Conservation (phyloP, 2,888 invertebrate genomes). For the Tillus elongatus region DNA sequence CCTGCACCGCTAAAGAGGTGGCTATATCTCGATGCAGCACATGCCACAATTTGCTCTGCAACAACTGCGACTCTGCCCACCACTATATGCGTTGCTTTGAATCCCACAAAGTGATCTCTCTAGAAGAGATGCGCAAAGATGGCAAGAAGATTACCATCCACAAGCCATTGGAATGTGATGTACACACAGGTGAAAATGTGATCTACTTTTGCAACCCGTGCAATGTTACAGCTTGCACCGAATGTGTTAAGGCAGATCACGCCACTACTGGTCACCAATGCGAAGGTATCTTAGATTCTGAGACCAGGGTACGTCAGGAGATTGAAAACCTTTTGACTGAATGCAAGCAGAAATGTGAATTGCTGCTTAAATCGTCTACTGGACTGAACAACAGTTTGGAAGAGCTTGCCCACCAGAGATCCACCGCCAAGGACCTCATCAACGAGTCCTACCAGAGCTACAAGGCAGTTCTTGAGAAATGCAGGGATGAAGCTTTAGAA, state of each 20-base stretch:
- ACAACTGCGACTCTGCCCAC: slow-evolving; percentile 91
- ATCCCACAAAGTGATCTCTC: slow-evolving; percentile 81
- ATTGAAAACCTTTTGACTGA: slow-evolving; percentile 65
- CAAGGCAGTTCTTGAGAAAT: slow-evolving; percentile 71
- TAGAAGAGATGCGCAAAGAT: slow-evolving; percentile 73
- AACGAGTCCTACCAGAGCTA: slow-evolving; percentile 71
- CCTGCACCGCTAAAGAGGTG: slow-evolving; percentile 90
- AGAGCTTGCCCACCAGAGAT: slow-evolving; percentile 79
- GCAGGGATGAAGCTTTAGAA: slow-evolving; percentile 64
- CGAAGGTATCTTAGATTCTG: slow-evolving; percentile 73
- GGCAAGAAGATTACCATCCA: slow-evolving; percentile 76
- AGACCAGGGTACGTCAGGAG: slow-evolving; percentile 65
- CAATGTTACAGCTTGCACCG: slow-evolving; percentile 77
- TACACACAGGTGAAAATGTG: slow-evolving; percentile 73
- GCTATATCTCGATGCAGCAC: slow-evolving; percentile 91
- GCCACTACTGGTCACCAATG: slow-evolving; percentile 73
- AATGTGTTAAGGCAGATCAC: slow-evolving; percentile 77
- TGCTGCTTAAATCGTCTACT: slow-evolving; percentile 66
- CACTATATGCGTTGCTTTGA: slow-evolving; percentile 96
- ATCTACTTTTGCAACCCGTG: slow-evolving; percentile 85
- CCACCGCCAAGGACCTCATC: slow-evolving; percentile 74
- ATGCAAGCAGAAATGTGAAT: slow-evolving; percentile 64
- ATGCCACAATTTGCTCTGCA: slow-evolving; percentile 88
- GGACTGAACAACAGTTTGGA: slow-evolving; percentile 71
- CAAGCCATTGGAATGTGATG: slow-evolving; percentile 77